Conservation (phyloP, 1,140 invertebrate species). For the Metopolophium dirhodum region DNA sequence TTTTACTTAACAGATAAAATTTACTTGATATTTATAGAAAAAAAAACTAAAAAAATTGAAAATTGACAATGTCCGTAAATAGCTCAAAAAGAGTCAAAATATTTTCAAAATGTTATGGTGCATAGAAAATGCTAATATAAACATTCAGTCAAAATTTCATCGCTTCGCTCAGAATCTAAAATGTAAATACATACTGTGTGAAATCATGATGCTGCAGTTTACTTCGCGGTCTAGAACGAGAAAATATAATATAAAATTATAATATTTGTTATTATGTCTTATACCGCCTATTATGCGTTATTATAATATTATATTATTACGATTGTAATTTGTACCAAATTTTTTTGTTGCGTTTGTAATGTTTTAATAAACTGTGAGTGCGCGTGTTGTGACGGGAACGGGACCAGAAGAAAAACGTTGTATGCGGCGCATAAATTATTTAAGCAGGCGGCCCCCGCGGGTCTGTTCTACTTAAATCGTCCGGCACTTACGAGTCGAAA, state of each 20-base stretch:
- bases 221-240: not conserved
- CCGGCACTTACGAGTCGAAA: not conserved
- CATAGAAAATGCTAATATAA: no score
- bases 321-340: not conserved
- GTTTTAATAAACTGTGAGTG: not conserved
- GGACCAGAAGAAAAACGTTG: not conserved
- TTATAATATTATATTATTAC: not conserved
- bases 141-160: no score
- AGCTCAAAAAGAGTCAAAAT: no score
- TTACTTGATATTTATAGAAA: no score
- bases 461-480: conserved; percentile 3
- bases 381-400: not conserved
- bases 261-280: not conserved
- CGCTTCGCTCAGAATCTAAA: no score
- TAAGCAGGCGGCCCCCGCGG: not conserved
- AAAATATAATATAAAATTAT: not conserved
- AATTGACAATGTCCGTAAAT: no score
- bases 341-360: not conserved
- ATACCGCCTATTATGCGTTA: no score
- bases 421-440: not conserved
- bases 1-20: no score
- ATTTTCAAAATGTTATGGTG: no score
- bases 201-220: not conserved
- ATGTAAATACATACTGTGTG: not conserved
- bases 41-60: no score